Conservation (phyloP, 2,888 invertebrate genomes). For the Tachina fera region DNA sequence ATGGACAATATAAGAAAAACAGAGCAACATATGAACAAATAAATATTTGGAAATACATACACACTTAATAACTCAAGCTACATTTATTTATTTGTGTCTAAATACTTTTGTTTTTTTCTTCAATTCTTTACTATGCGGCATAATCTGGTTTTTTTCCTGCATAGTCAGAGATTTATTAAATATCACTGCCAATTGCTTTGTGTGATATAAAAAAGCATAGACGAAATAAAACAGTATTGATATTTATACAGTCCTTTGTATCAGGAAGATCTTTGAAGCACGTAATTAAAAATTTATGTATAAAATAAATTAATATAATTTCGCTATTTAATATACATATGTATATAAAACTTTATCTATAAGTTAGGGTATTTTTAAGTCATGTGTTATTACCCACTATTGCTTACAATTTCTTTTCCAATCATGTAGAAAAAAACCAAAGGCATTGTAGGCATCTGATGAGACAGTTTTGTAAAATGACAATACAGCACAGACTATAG, state of each 20-base stretch:
- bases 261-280: too few relatives aligned
- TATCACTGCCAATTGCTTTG: conserved; percentile 18
- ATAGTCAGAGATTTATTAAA: conserved; percentile 3
- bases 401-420: background rate
- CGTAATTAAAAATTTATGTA: background rate
- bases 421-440: background rate
- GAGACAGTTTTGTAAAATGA: background rate
- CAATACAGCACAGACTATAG: conserved; percentile 7
- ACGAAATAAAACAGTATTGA: background rate
- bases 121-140: background rate
- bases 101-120: background rate
- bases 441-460: background rate
- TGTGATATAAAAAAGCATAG: background rate
- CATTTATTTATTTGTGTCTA: background rate
- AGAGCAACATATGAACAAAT: background rate
- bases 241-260: background rate
- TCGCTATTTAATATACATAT: background rate
- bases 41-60: too few relatives aligned
- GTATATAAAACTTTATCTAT: background rate
- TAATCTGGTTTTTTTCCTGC: background rate
- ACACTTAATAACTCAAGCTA: background rate
- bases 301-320: background rate
- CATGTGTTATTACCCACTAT: background rate
- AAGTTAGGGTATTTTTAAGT: background rate
- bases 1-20: too few relatives aligned